These are phyloP conservation scores for Nixonia krombeini DNA, from an alignment of 1,140 invertebrate genomes.

Conservation along the genomic window DNA sequence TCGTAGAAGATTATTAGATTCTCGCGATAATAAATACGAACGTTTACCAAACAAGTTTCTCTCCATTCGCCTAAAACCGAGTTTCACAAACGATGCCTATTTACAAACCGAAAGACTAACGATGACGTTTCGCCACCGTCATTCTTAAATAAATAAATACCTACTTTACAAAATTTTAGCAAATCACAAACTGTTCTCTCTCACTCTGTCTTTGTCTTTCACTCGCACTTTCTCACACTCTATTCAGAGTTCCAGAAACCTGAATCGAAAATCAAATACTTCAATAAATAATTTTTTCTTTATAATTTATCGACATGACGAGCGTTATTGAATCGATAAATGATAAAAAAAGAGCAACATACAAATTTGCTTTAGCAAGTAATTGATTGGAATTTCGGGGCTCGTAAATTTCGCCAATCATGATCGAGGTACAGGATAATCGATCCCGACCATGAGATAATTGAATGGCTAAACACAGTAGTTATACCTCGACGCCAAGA, in stretches of 20 bases:
- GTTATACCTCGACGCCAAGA: constrained; percentile 78
- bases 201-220: background rate
- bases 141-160: constrained; percentile 22
- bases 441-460: background rate
- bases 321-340: too few relatives aligned
- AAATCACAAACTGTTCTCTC: constrained; percentile 5
- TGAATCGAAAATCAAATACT: background rate
- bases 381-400: too few relatives aligned
- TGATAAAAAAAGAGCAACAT: too few relatives aligned
- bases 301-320: too few relatives aligned
- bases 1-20: background rate
- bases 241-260: constrained; percentile 12
- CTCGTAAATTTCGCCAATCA: too few relatives aligned
- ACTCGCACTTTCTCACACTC: background rate
- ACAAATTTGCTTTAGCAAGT: background rate
- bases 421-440: background rate
- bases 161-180: constrained; percentile 22
- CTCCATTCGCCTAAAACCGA: too few relatives aligned
- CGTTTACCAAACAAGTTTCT: background rate
- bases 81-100: constrained; percentile 10
- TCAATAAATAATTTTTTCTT: constrained; percentile 5
- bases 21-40: constrained; percentile 1
- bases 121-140: background rate
- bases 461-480: background rate
- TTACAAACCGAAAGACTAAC: constrained; percentile 21